A percentile compares a stretch with the other conserved stretches of the same genome.
Conservation (phyloP, 2,888 invertebrate species). For the Trichacis sp. region DNA sequence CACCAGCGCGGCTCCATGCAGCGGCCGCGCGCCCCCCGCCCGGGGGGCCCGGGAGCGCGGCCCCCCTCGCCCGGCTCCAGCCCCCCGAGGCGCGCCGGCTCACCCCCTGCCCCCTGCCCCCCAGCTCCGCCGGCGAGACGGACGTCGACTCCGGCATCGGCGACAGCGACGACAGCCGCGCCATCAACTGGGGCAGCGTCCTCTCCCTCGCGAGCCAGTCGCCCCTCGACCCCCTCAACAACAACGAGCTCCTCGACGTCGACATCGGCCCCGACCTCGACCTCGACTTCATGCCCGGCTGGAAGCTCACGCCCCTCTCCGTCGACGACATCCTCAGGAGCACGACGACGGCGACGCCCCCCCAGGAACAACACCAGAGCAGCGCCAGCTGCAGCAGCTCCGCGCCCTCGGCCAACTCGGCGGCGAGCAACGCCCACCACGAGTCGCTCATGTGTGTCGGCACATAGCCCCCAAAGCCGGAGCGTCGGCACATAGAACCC, state of each 20-base stretch:
- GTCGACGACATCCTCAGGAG: conserved; percentile 68
- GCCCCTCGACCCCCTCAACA: conserved; percentile 84
- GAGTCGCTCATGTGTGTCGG: conserved; percentile 67
- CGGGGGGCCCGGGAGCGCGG: too few relatives aligned
- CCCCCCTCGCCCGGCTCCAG: conserved; percentile 67
- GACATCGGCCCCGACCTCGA: conserved; percentile 75
- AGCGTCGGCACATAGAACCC: conserved; percentile 66
- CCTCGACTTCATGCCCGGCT: conserved; percentile 75
- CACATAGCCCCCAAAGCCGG: conserved; percentile 64
- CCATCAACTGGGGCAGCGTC: conserved; percentile 93
- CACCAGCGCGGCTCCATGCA: too few relatives aligned
- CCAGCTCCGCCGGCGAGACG: conserved; percentile 71
- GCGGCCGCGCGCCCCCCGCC: too few relatives aligned
- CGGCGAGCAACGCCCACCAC: conserved; percentile 59
- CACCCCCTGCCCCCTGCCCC: conserved; percentile 68
- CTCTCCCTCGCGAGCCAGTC: conserved; percentile 88
- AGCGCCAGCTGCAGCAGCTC: conserved; percentile 45
- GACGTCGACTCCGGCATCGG: conserved; percentile 84
- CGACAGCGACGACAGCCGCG: conserved; percentile 76
- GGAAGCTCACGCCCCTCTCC: conserved; percentile 71
- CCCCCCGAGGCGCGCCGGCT: conserved; percentile 64
- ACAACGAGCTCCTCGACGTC: conserved; percentile 80
- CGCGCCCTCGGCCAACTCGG: conserved; percentile 26
- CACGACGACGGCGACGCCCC: conserved; percentile 27
- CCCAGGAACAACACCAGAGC: conserved; percentile 19